Evolutionary conservation across 2,113 vertebrate species (phyloP), one percentile per base, ranked within the genome.

Genomic region (Trichechus manatus): DNA sequence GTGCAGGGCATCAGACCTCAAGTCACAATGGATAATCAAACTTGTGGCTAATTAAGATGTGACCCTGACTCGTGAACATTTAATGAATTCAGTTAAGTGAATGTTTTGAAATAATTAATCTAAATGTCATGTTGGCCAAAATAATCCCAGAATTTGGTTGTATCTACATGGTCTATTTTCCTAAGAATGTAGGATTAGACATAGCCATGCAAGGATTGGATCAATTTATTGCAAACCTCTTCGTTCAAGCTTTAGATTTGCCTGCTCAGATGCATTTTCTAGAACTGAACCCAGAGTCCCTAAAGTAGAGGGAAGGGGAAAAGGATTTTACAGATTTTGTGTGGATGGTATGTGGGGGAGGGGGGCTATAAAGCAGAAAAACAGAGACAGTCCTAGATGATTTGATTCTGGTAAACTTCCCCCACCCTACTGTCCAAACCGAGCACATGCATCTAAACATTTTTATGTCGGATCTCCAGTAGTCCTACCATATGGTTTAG

Each of bases 31-130:
- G 11, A 50, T 47, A 44, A 42, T 20, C 31, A 87, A 39, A 86
- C 29, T 36, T 36, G 11, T 53, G 33, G 14, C 70, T n/a, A 47
- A 68, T 1, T 56, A 50, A 68, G 5, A 19, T 59, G 6, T n/a
- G 29, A 75, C 17, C 27, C 33, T 42, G 72, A n/a, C 39, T 70
- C 79, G 11, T 33, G 23, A 39, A 2, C 56, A 91, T 22, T 91
- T 72, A 79, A 61, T 59, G 14, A 75, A 87, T 66, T 88, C 29
- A 80, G 61, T 70, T 85, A 15, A 29, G 70, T 53, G 27, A 31
- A 23, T 79, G 25, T 96, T 95, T 95, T 36, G 56, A 94, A 91
- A 79, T 61, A 92, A 70, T 53, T 78, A 75, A n/a, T 44, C 5
- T 87, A 70, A 44, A 20, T 72, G 23, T 14, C 22, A 66, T 44